Base-by-base conservation (phyloP, 2,113 vertebrate genomes). In the Columba janthina region DNA sequence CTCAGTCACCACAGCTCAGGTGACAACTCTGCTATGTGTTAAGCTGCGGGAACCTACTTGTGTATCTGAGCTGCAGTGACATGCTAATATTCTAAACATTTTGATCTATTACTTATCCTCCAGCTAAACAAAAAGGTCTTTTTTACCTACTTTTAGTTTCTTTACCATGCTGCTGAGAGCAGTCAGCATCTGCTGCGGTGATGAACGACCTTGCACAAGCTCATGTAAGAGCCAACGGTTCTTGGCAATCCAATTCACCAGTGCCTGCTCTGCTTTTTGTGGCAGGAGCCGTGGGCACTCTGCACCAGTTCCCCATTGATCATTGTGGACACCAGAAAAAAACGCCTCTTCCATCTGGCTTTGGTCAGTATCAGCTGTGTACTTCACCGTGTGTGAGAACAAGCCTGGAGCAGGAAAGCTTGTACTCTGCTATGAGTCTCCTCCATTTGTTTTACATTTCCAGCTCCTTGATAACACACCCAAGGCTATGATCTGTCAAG, bases 71-170 rank as follows among this genome's bases (percentile, higher is more conserved):
- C 46, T 89, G 48, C 60, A 88, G 72, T 1, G 2, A 71, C 80
- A 90, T 31, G 42, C 34, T 94, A 86, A 71, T 86, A 89, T 56
- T 70, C 85, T 34, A 83, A 85, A 83, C 50, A 77, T 88, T 93
- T 91, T 93, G 62, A 91, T 93, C 71, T 95, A 94, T 80, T 85
- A 40, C 75, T 91, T 94, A 80, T 94, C 78, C 60, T 85, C 42
- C 46, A 89, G 85, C 78, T 77, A 70, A 95, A 77, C 71, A 91
- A 73, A 87, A 93, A 89, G 64, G 28, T 70, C 58, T 70, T 85
- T 95, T 90, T 60, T 42, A 64, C 50, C 54, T 42, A 70, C 81
- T 83, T 91, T 56, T 93, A 90, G 90, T 94, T 95, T 95, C 22
- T 83, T 88, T 90, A 57, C 76, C 61, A 6, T 21, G 67, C 78